Percentiles rank a stretch among this genome's conserved stretches.
These are phyloP conservation scores for Agrilus planipennis DNA, from an alignment of 1,140 invertebrate genomes.

Conservation along the genomic window DNA sequence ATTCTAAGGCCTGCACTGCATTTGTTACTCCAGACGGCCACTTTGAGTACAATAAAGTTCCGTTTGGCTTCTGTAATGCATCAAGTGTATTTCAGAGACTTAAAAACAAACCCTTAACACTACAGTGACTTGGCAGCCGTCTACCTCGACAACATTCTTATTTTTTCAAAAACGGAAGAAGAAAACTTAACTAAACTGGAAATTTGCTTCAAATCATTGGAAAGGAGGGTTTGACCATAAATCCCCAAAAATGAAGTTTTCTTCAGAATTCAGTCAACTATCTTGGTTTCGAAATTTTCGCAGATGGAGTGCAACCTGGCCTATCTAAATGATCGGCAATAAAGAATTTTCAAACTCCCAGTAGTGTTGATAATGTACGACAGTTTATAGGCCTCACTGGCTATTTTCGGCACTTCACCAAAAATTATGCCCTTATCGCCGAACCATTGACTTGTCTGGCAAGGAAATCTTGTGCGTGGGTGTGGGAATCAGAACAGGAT, in stretches of 20 bases:
- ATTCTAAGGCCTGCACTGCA: too few relatives aligned
- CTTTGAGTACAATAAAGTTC: too few relatives aligned
- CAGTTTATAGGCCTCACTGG: neutral
- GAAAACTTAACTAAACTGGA: neutral
- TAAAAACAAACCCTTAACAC: too few relatives aligned
- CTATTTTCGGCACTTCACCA: neutral
- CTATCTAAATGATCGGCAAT: neutral
- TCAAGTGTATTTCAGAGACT: too few relatives aligned
- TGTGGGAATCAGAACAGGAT: neutral
- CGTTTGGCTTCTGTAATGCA: too few relatives aligned
- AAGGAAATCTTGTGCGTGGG: neutral
- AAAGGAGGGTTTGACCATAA: too few relatives aligned
- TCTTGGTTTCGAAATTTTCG: neutral
- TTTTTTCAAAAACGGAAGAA: neutral
- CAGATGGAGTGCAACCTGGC: neutral
- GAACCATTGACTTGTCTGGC: neutral
- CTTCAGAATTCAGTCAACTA: neutral
- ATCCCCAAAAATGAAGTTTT: neutral
- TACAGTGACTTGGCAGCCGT: neutral
- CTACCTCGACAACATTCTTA: constrained; percentile 1
- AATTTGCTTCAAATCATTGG: neutral
- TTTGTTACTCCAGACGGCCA: too few relatives aligned
- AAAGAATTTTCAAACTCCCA: neutral
- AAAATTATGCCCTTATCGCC: neutral
- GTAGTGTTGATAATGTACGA: neutral